phyloP scores from a whole-genome alignment of 2,888 invertebrate species.

The Bedellia somnulentella region DNA sequence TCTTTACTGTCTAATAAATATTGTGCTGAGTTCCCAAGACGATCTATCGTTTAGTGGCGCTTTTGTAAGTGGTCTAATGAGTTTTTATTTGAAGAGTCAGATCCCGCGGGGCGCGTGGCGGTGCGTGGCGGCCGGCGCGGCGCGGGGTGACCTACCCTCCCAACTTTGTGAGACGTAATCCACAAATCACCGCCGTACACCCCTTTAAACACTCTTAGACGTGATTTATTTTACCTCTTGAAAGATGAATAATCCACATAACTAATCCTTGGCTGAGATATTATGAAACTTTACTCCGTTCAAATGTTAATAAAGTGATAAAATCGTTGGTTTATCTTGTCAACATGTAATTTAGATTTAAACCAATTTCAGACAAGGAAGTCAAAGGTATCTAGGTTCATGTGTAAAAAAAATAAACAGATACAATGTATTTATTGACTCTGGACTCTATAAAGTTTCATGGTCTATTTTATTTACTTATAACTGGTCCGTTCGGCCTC shows the following conservation, averaged over 20 bases:
- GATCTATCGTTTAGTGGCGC: not conserved
- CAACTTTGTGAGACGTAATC: slow-evolving; percentile 7
- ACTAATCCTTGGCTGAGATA: slow-evolving; percentile 41
- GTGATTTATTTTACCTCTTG: slow-evolving; percentile 33
- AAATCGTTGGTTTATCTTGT: no score
- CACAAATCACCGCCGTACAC: slow-evolving; percentile 25
- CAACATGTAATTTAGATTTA: no score
- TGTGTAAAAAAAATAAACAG: no score
- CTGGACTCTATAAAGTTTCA: no score
- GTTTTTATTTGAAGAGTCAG: slow-evolving; percentile 2
- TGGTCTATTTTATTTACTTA: no score
- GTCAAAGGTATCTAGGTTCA: no score
- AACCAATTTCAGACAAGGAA: no score
- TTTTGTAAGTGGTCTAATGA: not conserved
- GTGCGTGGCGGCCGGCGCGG: not conserved
- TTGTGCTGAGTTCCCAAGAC: not conserved
- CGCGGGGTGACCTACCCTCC: slow-evolving; percentile 2
- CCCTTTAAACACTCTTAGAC: slow-evolving; percentile 20
- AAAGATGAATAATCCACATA: slow-evolving; percentile 33
- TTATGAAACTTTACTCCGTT: slow-evolving; percentile 40
- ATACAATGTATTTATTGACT: no score
- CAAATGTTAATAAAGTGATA: no score
- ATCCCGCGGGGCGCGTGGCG: not conserved
- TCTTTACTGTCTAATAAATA: no score
- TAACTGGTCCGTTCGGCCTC: no score